Base-by-base conservation (phyloP, 2,797 vertebrate species). In the Mastacembelus armatus region DNA sequence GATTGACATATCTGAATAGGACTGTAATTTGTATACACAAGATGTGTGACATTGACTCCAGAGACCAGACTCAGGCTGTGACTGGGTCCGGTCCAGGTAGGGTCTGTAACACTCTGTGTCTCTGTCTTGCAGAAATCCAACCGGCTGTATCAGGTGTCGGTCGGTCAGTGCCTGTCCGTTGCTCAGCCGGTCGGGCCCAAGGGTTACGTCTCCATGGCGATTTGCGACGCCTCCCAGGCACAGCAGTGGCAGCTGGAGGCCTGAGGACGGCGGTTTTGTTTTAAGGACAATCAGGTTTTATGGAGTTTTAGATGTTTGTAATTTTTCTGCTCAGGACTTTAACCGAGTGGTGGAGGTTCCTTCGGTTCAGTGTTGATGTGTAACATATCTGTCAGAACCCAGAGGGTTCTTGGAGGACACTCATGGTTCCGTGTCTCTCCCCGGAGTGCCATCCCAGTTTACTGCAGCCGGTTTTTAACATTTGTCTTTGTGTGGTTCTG, bases 101-200 rank as follows among this genome's bases (percentile, higher is more conserved):
- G 35, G 33, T 14, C 33, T 12, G 14, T 39, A 7, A 18, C 14
- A 8, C 0, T 11, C 1, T 21, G 16, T 45, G 15, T 55, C 26
- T 71, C 49, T 65, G 22, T 48, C 55, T 51, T 60, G 4, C 57
- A 99, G 97, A 97, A 95, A n/a, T 95, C 93, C 16, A 93, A 89
- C 61, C 94, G 96, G 8, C 92, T 99, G 24, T 99, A 99, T 88
- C 98, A 99, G 91, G 96, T 98, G 38, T 98, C 97, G 0, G 96
- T 95, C 3, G 98, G 98, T 19, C 97, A 98, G 89, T 99, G 98
- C 90, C 92, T 99, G 78, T 93, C 93, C 1, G 91, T 92, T 5
- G 79, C 88, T 0, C 95, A 95, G 57, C 93, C 93, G 0, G 66
- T 88, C 1, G 95, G 93, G 69, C 91, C 88, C 45, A 96, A 95